These are phyloP conservation scores for Patella depressa DNA, from an alignment of 2,888 invertebrate genomes.

Conservation along the genomic window DNA sequence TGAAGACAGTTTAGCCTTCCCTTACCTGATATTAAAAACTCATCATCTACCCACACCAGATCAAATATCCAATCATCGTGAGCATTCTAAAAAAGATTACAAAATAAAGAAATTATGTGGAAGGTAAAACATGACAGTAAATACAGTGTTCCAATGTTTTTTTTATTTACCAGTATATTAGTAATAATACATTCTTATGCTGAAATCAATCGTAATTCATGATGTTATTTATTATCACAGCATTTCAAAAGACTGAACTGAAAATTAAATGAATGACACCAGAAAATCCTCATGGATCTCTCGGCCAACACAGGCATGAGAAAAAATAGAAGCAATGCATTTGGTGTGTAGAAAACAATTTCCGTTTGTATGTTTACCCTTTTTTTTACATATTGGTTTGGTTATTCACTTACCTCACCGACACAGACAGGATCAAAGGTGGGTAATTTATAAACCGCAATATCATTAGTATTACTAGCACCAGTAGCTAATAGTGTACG, in stretches of 20 bases:
- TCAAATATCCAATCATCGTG: conserved; percentile 94
- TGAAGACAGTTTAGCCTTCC: conserved; percentile 38
- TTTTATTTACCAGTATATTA: too few species aligned
- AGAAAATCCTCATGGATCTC: not conserved
- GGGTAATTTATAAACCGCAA: conserved; percentile 91
- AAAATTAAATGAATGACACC: not conserved
- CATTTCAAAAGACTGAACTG: not conserved
- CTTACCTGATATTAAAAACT: conserved; percentile 89
- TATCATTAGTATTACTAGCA: conserved; percentile 90
- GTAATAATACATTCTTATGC: too few species aligned
- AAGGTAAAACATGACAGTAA: too few species aligned
- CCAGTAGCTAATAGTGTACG: conserved; percentile 89
- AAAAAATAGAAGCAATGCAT: too few species aligned
- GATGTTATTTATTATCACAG: too few species aligned
- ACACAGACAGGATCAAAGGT: conserved; percentile 94
- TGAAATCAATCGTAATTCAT: too few species aligned
- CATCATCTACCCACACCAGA: conserved; percentile 96
- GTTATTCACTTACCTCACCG: conserved; percentile 78
- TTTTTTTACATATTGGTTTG: too few species aligned
- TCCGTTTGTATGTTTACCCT: too few species aligned
- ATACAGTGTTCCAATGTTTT: too few species aligned
- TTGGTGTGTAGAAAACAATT: too few species aligned
- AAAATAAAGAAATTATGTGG: not conserved
- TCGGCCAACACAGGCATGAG: too few species aligned
- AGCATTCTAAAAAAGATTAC: conserved; percentile 67